Base-by-base conservation (phyloP, 2,113 vertebrate species). In the Dicentrarchus labrax region DNA sequence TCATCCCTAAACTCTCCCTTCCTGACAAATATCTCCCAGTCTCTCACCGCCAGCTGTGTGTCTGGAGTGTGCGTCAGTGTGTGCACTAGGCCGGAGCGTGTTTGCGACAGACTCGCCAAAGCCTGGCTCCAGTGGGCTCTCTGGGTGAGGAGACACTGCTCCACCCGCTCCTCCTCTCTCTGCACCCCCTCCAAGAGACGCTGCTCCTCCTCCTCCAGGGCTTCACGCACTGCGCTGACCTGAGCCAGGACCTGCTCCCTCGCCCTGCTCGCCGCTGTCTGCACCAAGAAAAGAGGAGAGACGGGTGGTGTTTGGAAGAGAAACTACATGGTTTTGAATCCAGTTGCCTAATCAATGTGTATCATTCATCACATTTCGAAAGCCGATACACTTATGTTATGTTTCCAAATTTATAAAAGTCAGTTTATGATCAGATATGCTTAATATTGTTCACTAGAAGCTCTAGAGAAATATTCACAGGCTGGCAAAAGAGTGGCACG, bases 81-180 rank as follows among this genome's bases (percentile, higher is more conserved):
- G 85, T 95, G 96, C 93, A 99, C 98, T 90, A 99, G 92, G 82
- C 93, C 84, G 47, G 94, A 94, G 43, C 97, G 96, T 39, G 97
- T 96, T 43, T 92, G 80, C 5, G 94, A 84, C 21, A 99, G 96
- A 68, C 94, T 96, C 50, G 90, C 87, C 83, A 97, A 53, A 0
- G 97, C 95, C 78, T 98, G 95, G 0, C 85, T 90, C 98, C 98
- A 99, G 95, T 99, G 97, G 13, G 89, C 96, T 38, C 68, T 93
- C 94, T 99, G 98, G 0, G 97, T 99, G 72, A 99, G 95, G 89
- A 99, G 97, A 60, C 97, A 97, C 95, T 99, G 97, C 83, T 98
- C 97, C 0, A 94, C 96, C 15, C 96, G 91, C 90, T 99, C 97
- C 91, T 99, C 97, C 89, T 99, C 97, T 0, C 79, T 62, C 0